Percentiles rank a stretch among this genome's conserved stretches.
These are phyloP conservation scores for Silurus asotus DNA, from an alignment of 2,113 vertebrate genomes.

Conservation along the genomic window DNA sequence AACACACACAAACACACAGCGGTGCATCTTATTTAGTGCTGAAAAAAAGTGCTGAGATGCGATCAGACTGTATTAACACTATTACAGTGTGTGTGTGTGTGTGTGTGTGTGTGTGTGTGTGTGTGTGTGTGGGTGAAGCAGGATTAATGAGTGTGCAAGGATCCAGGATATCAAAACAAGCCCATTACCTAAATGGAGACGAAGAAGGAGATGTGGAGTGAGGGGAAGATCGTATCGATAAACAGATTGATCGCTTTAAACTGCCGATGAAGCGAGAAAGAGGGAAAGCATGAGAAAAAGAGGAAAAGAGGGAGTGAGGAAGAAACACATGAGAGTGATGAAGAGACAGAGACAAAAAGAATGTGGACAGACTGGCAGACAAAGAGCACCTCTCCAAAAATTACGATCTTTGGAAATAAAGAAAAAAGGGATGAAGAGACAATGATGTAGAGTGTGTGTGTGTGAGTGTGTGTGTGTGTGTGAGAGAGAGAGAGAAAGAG, in stretches of 20 bases:
- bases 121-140: constrained; percentile 6
- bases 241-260: constrained; percentile 56
- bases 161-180: constrained; percentile 53
- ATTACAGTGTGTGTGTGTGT: neutral
- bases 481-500: neutral
- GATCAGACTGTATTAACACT: constrained; percentile 28
- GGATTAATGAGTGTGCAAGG: constrained; percentile 42
- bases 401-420: no score
- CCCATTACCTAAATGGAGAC: constrained; percentile 51
- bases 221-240: constrained; percentile 49
- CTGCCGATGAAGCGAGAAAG: constrained; percentile 19
- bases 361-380: neutral
- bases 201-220: constrained; percentile 9
- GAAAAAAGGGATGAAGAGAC: no score
- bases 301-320: neutral
- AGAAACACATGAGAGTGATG: no score
- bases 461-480: no score
- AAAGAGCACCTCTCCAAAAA: neutral
- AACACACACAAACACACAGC: constrained; percentile 22
- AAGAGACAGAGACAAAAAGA: neutral
- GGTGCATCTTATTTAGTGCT: constrained; percentile 26
- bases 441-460: no score
- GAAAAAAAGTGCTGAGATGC: constrained; percentile 10
- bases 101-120: constrained; percentile 31
- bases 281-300: constrained; percentile 7